These are phyloP conservation scores for Octodonta nipae DNA, from an alignment of 2,888 invertebrate genomes.

Conservation along the genomic window DNA sequence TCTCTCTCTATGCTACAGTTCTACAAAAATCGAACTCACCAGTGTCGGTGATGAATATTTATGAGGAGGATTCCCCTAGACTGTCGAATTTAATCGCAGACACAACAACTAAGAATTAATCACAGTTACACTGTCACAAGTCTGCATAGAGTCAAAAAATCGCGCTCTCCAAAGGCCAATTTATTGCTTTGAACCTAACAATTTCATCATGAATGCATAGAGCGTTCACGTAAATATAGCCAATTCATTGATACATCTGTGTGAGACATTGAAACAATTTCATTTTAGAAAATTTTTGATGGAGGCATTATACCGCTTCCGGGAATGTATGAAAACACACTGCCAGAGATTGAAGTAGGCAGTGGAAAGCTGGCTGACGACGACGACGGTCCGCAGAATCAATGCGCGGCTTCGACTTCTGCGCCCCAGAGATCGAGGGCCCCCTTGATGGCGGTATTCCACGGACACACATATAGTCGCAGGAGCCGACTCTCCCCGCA, in stretches of 20 bases:
- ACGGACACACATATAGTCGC: constrained; percentile 18
- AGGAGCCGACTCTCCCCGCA: no score
- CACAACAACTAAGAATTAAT: constrained; percentile 12
- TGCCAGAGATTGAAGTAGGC: constrained; percentile 21
- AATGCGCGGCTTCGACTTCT: constrained; percentile 27
- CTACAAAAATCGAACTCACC: constrained; percentile 22
- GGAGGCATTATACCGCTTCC: constrained; percentile 13
- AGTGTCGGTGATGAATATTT: constrained; percentile 27
- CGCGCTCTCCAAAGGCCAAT: no score
- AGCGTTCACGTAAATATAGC: no score
- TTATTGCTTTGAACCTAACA: no score
- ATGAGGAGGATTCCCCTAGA: constrained; percentile 23
- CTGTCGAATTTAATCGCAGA: constrained; percentile 12
- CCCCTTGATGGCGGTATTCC: constrained; percentile 26
- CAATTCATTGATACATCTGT: no score
- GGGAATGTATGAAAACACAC: constrained; percentile 24
- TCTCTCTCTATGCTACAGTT: no score
- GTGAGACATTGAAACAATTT: no score
- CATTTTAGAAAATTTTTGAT: no score
- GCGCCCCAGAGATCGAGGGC: constrained; percentile 25
- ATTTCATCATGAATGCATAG: no score
- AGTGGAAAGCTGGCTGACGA: constrained; percentile 18
- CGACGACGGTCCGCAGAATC: constrained; percentile 25
- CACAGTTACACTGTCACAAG: constrained; percentile 12
- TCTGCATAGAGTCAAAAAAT: background rate